Conservation (phyloP, 1,140 invertebrate genomes). For the Ylistrum balloti region DNA sequence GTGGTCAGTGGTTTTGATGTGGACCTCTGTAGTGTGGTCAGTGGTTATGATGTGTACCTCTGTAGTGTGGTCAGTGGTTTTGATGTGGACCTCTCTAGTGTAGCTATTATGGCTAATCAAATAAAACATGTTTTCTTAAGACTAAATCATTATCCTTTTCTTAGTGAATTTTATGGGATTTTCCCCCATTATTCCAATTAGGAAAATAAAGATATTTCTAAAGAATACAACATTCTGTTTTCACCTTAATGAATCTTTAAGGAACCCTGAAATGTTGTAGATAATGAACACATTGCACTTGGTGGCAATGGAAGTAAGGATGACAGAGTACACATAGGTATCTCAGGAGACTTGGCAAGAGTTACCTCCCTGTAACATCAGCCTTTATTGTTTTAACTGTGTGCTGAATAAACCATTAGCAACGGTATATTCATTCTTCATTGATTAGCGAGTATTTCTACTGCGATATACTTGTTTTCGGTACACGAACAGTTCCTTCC, state of each 20-base stretch:
- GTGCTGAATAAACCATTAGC: background rate
- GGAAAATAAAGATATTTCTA: background rate
- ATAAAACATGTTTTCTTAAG: too few species aligned
- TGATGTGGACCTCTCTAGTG: too few species aligned
- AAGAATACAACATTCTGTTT: background rate
- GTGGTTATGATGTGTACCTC: too few species aligned
- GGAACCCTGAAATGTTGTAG: too few species aligned
- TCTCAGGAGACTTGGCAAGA: background rate
- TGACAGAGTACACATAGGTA: background rate
- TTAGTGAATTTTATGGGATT: too few species aligned
- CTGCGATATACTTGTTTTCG: background rate
- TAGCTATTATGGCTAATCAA: too few species aligned
- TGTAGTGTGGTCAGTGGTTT: too few species aligned
- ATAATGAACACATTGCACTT: background rate
- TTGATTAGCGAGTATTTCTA: background rate
- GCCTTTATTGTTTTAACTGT: background rate
- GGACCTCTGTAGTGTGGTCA: too few species aligned
- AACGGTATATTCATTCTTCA: background rate
- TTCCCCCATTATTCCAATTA: background rate
- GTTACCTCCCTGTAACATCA: constrained; percentile 23
- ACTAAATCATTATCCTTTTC: too few species aligned
- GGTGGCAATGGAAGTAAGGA: background rate
- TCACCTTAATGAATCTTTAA: background rate
- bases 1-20: too few species aligned
- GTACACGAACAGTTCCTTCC: background rate